Conservation (phyloP, 2,888 invertebrate genomes). For the Tromatobia lineatoria region DNA sequence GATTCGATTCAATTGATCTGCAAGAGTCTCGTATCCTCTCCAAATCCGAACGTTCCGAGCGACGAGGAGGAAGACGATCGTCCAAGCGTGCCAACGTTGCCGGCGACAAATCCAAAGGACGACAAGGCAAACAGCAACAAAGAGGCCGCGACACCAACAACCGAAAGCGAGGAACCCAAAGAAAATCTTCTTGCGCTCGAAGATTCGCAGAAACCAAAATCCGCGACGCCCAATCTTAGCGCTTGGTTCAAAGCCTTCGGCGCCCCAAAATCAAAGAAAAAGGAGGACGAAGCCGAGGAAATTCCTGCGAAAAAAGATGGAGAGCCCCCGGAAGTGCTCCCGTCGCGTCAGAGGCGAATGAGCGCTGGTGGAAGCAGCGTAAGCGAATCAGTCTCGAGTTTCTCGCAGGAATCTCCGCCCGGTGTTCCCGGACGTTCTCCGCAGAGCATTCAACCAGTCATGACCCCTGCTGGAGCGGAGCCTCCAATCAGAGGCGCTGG, state of each 20-base stretch:
- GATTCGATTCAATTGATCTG: conserved; percentile 84
- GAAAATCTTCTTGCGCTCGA: conserved; percentile 69
- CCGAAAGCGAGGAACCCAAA: conserved; percentile 68
- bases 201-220: conserved; percentile 87
- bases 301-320: conserved; percentile 84
- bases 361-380: conserved; percentile 83
- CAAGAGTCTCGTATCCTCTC: conserved; percentile 82
- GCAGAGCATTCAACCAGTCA: conserved; percentile 77
- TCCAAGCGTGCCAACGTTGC: conserved; percentile 71
- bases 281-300: conserved; percentile 85
- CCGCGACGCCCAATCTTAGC: conserved; percentile 93
- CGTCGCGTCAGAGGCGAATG: conserved; percentile 85
- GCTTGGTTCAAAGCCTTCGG: conserved; percentile 98
- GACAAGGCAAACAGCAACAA: conserved; percentile 76
- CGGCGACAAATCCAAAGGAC: conserved; percentile 74
- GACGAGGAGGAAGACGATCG: conserved; percentile 85
- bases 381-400: conserved; percentile 83
- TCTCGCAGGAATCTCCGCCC: conserved; percentile 88
- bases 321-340: conserved; percentile 81
- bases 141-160: conserved; percentile 75
- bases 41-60: conserved; percentile 81
- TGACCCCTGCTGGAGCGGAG: conserved; percentile 89
- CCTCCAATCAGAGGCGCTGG: conserved; percentile 93
- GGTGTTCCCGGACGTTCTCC: conserved; percentile 85
- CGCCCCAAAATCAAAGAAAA: conserved; percentile 92